These are phyloP conservation scores for Fulmarus glacialis DNA, from an alignment of 2,113 vertebrate genomes.

Conservation along the genomic window DNA sequence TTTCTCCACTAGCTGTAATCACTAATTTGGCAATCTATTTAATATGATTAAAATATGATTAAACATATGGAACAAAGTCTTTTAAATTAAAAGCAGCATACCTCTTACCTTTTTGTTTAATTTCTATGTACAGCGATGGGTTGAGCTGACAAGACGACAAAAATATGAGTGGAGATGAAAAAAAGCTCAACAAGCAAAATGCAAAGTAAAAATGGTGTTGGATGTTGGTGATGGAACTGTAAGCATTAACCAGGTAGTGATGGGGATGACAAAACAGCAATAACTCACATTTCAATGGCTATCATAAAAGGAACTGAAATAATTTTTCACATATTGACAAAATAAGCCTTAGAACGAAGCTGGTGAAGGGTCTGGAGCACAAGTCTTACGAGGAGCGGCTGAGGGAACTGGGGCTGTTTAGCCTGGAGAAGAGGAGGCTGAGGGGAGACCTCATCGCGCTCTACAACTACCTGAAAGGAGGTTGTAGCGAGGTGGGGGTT, in stretches of 20 bases:
- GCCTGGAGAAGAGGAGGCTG: too few relatives aligned
- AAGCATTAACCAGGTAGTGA: neutral
- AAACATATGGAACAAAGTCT: neutral
- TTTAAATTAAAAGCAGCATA: neutral
- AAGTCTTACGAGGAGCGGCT: too few relatives aligned
- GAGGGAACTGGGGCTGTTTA: too few relatives aligned
- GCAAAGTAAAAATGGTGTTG: neutral
- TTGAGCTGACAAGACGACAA: neutral
- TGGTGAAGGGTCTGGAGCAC: too few relatives aligned
- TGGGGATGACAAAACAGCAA: neutral
- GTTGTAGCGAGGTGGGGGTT: too few relatives aligned
- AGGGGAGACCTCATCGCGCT: too few relatives aligned
- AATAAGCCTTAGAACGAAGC: neutral
- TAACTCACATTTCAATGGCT: neutral
- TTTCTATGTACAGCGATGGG: neutral
- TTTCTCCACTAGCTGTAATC: neutral
- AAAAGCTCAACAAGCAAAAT: neutral
- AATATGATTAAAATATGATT: neutral
- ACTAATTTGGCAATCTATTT: neutral
- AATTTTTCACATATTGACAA: neutral
- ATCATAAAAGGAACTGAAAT: neutral
- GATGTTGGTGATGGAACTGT: neutral
- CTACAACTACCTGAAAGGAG: too few relatives aligned
- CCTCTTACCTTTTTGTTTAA: neutral
- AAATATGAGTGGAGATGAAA: neutral